Conservation (phyloP, 1,140 invertebrate genomes). For the Camponotus floridanus region DNA sequence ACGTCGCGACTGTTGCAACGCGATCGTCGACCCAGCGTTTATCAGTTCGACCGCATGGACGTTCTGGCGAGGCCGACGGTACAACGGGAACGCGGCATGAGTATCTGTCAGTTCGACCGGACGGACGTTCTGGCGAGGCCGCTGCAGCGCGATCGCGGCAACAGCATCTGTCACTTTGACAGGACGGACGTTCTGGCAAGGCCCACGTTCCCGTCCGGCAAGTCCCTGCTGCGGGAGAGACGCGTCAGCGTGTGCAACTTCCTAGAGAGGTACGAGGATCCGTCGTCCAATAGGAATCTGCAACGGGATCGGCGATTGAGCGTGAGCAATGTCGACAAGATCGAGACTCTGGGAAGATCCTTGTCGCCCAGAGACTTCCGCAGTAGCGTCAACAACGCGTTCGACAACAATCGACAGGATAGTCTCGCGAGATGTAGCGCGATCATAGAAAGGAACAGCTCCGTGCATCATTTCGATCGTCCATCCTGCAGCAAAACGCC, state of each 20-base stretch:
- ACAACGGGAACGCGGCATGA: conserved; percentile 79
- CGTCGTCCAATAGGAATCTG: not conserved
- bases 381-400: not conserved
- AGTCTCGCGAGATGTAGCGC: conserved; percentile 11
- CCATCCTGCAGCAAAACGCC: conserved; percentile 81
- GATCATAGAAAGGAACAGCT: conserved; percentile 37
- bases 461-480: conserved; percentile 71
- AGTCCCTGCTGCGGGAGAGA: conserved; percentile 65
- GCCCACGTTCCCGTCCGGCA: conserved; percentile 65
- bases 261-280: conserved; percentile 72
- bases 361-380: conserved; percentile 18
- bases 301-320: conserved; percentile 65
- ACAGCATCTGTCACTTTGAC: conserved; percentile 77
- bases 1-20: conserved; percentile 53
- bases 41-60: conserved; percentile 72
- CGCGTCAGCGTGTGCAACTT: conserved; percentile 71
- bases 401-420: conserved; percentile 37
- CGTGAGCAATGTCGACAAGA: conserved; percentile 75
- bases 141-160: conserved; percentile 71
- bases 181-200: conserved; percentile 67
- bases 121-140: conserved; percentile 70
- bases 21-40: conserved; percentile 70
- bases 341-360: conserved; percentile 69
- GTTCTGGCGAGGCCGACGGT: conserved; percentile 58
- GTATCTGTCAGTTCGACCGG: conserved; percentile 81